Base-by-base conservation (phyloP, 2,888 invertebrate genomes). In the Pollenia labialis region DNA sequence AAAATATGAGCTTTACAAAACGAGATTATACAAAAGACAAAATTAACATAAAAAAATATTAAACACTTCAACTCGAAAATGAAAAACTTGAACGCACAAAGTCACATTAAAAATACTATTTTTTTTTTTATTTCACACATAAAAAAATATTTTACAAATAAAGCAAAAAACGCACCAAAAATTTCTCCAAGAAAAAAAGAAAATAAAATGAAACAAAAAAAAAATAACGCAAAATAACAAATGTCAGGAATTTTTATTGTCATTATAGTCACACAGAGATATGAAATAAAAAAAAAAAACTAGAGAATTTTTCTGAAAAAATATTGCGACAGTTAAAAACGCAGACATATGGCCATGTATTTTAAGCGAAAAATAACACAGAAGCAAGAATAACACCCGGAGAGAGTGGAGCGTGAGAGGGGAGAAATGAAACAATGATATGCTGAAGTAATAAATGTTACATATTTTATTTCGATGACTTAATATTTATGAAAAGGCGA, bases 231-330 rank as follows among this genome's bases (percentile, higher is more conserved):
- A 62, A 69, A 82, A 79, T 58, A 79, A 68, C 72, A 79, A 84
- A 79, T 84, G 84, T 72, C 84, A 84, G 79, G 84, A 84, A 84
- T 84, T 84, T 84, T 84, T 84, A 84, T 84, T 79, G 66, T 66
- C 79, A 84, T 79, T 68, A 72, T 46, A 58, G 64, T 50, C 58
- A 50, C 56, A 52, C 42, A 60, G n/a, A 48, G 23, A 48, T 32
- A 46, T 2, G 48, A 46, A 46, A 46, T 11, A 42, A 71, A 54
- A n/a, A 76, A 69, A 44, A 48, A 52, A 58, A 16, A 6, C 8
- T 2, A 10, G 1, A 40, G 40, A 81, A 44, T 71, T 56, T 12
- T 76, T 10, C 2, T 7, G 23, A 48, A 54, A 75, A 79, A 60
- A 72, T 66, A 72, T 84, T 84, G 50, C 58, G 50, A 58, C 58